Base-by-base conservation (phyloP, 1,140 invertebrate species). In the Lysiphlebus fabarum region DNA sequence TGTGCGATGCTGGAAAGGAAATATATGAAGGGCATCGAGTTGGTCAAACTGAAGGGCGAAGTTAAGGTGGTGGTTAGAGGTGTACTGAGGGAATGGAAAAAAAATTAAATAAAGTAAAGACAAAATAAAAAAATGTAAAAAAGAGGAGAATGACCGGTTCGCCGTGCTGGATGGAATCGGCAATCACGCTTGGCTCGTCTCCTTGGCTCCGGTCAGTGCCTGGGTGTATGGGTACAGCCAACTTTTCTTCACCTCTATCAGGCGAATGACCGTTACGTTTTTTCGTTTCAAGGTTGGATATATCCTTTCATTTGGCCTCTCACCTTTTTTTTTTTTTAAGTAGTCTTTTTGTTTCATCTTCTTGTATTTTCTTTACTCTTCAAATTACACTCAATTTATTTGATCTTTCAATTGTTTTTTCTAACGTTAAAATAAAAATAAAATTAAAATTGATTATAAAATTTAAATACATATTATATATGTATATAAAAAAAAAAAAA, bases 171-270 rank as follows among this genome's bases (percentile, higher is more conserved):
- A 58, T 56, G 64, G 64, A 65, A 65, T 65, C 64, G 55, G 49
- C 56, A 58, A 65, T 65, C 54, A 37, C 49, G 36, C 11, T 11
- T 40, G 53, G 53, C 59, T 59, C 55, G 62, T 73, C 69, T 72
- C 71, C 73, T 74, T 74, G 72, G 68, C 72, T 72, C 67, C 69
- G 72, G 68, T 74, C 73, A 74, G 66, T 72, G 70, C 65, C 71
- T 70, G 68, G 69, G 59, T 66, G 60, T 60, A 49, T 54, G 38
- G 38, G 45, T 55, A 64, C 69, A 59, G 69, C 65, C 61, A 74
- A 74, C 70, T 73, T 74, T 73, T 72, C 73, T 71, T 74, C 68
- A 70, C 70, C 73, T 74, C 67, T 34, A 38, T 66, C 67, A 64
- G 70, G 70, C 70, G 66, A 71, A 73, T 69, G 72, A 73, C 72